phyloP scores from a whole-genome alignment of 2,113 vertebrate genomes.

The Centropus bengalensis region DNA sequence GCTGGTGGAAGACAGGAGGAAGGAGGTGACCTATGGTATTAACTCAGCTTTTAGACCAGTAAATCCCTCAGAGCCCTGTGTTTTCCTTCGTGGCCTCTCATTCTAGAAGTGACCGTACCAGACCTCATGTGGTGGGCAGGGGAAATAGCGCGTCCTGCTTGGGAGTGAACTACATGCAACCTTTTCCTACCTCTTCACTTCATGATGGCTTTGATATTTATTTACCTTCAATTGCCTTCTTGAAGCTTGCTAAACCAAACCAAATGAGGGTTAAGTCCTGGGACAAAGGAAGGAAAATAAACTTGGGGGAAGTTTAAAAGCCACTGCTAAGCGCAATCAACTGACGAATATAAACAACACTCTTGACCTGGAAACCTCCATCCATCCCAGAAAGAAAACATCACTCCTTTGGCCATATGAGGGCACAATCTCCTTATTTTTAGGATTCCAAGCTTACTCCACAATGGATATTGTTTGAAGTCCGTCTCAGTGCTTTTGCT shows the following conservation, averaged over 20 bases:
- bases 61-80: not conserved
- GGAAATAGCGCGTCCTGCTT: not conserved
- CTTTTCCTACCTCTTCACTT: not conserved
- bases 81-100: not conserved
- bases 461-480: not conserved
- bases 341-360: not conserved
- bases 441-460: not conserved
- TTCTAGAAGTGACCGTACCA: not conserved
- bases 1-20: not conserved
- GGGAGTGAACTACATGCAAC: not conserved
- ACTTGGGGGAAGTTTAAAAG: not conserved
- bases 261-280: not conserved
- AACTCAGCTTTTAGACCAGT: not conserved
- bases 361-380: conserved; percentile 24
- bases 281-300: conserved; percentile 28
- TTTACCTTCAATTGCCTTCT: not conserved
- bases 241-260: not conserved
- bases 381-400: not conserved
- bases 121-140: not conserved
- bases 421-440: conserved; percentile 53
- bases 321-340: not conserved
- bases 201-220: not conserved
- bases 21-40: not conserved
- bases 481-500: not conserved
- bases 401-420: conserved; percentile 32